Conservation (phyloP, 1,140 invertebrate species). For the Heterodera carotae region DNA sequence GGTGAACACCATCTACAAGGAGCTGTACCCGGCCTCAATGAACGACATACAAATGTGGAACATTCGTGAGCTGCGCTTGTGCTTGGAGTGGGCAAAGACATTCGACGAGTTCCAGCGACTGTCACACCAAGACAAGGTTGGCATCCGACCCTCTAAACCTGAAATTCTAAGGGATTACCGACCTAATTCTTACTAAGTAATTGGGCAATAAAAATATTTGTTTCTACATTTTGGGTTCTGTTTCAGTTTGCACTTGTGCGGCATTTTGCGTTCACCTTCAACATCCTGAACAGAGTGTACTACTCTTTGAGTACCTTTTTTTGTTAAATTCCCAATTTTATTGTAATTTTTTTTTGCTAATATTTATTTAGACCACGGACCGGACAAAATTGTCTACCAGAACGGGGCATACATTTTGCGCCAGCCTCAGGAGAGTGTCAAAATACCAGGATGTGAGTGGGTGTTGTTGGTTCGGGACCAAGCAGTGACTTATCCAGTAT, state of each 20-base stretch:
- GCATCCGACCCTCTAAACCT: too few relatives aligned
- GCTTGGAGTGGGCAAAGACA: constrained; percentile 65
- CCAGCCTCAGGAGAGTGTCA: constrained; percentile 62
- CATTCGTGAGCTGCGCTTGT: constrained; percentile 62
- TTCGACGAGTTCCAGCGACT: constrained; percentile 60
- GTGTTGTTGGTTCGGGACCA: too few relatives aligned
- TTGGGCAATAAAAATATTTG: too few relatives aligned
- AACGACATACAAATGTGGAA: constrained; percentile 66
- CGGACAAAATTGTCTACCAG: constrained; percentile 65
- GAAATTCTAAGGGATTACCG: too few relatives aligned
- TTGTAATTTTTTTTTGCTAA: background rate
- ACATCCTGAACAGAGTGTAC: constrained; percentile 61
- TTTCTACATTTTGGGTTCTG: background rate
- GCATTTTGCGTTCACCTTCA: constrained; percentile 65
- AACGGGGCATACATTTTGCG: constrained; percentile 64
- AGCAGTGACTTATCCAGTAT: too few relatives aligned
- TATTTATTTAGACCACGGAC: constrained; percentile 48
- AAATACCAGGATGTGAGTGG: constrained; percentile 59
- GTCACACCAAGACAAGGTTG: constrained; percentile 53
- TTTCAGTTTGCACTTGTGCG: constrained; percentile 58
- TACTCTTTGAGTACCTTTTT: constrained; percentile 49
- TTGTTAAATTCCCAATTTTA: background rate
- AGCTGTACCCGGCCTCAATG: constrained; percentile 65
- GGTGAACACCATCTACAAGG: constrained; percentile 60
- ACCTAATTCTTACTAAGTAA: too few relatives aligned